These are phyloP conservation scores for Nannobrachium achirus DNA, from an alignment of 2,113 vertebrate species.

Conservation along the genomic window DNA sequence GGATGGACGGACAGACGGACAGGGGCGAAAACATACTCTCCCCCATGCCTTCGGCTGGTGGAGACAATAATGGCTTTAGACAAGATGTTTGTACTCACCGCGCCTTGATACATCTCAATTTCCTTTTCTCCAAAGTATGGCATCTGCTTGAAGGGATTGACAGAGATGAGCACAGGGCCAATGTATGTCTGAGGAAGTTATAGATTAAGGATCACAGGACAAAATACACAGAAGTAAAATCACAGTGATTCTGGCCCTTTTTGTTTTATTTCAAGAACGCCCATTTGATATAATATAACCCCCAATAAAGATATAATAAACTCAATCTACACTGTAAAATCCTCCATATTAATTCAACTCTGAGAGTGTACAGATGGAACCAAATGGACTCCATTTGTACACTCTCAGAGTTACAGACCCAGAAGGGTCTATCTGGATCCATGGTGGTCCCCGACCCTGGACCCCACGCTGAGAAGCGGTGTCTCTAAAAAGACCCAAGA, in stretches of 20 bases:
- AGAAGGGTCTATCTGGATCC: no score
- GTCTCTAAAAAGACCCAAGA: no score
- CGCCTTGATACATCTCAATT: constrained; percentile 98
- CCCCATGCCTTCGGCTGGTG: no score
- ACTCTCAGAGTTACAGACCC: no score
- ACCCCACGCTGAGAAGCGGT: no score
- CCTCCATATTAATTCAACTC: no score
- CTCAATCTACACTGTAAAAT: no score
- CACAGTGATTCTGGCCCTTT: neutral
- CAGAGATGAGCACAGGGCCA: constrained; percentile 94
- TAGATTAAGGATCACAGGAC: constrained; percentile 80
- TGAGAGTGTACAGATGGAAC: neutral
- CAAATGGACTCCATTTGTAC: neutral
- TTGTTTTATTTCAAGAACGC: neutral
- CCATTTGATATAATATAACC: no score
- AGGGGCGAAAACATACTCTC: no score
- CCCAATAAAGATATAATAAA: no score
- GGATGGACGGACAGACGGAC: no score
- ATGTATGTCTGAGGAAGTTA: constrained; percentile 89
- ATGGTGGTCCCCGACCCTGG: no score
- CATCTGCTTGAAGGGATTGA: constrained; percentile 99
- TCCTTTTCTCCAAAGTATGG: constrained; percentile 98
- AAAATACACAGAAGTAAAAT: neutral
- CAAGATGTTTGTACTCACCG: constrained; percentile 86
- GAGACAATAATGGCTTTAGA: neutral